A percentile compares a stretch with the other conserved stretches of the same genome.
These are phyloP conservation scores for Athalia circularis DNA, from an alignment of 2,888 invertebrate species.

Conservation along the genomic window DNA sequence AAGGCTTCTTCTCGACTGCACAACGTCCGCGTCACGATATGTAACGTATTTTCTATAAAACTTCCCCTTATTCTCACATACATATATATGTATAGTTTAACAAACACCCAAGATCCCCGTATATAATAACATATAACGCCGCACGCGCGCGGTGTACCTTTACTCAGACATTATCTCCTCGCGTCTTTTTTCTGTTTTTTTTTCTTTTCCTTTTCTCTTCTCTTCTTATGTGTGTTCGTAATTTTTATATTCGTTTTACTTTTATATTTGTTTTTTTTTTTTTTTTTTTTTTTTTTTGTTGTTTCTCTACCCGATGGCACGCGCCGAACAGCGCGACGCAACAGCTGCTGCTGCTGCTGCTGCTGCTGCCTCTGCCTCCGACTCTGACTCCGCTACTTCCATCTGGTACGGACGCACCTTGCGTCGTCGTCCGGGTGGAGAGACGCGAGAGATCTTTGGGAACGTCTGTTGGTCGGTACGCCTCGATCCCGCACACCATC, in stretches of 20 bases:
- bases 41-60: too few species aligned
- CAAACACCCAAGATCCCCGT: slow-evolving; percentile 1
- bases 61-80: too few species aligned
- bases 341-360: slow-evolving; percentile 65
- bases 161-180: slow-evolving; percentile 28
- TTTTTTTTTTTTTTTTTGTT: slow-evolving; percentile 43
- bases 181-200: neutral
- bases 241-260: slow-evolving; percentile 30
- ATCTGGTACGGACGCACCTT: slow-evolving; percentile 45
- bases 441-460: slow-evolving; percentile 39
- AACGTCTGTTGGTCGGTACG: slow-evolving; percentile 43
- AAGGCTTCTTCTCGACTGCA: slow-evolving; percentile 33
- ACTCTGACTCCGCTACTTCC: slow-evolving; percentile 22
- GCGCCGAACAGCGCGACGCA: slow-evolving; percentile 68
- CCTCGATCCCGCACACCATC: slow-evolving; percentile 64
- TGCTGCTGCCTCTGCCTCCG: slow-evolving; percentile 63
- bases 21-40: neutral
- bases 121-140: neutral
- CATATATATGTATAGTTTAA: too few species aligned
- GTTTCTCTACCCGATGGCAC: slow-evolving; percentile 72
- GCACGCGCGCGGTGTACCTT: slow-evolving; percentile 41
- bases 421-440: slow-evolving; percentile 37
- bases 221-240: slow-evolving; percentile 47
- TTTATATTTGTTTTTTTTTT: slow-evolving; percentile 45
- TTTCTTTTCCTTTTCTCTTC: slow-evolving; percentile 1